These are phyloP conservation scores for Lytechinus pictus DNA, from an alignment of 35 echinoderm and acorn worm species.

Conservation along the genomic window DNA sequence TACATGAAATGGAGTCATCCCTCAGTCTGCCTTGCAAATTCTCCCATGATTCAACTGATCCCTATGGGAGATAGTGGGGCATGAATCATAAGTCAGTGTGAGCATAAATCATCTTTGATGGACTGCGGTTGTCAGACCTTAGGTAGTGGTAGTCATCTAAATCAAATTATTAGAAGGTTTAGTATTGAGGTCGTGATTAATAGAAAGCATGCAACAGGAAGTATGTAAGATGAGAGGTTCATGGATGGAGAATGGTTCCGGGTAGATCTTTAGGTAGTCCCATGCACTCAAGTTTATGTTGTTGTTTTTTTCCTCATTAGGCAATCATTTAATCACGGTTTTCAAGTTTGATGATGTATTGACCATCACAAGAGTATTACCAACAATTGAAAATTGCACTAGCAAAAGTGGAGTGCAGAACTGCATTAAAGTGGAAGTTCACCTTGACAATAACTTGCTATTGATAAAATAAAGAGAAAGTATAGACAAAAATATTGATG, in stretches of 20 bases:
- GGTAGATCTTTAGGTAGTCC: neutral
- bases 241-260: neutral
- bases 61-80: neutral
- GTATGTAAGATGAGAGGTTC: neutral
- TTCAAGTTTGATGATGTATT: too few relatives aligned
- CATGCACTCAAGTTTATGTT: too few relatives aligned
- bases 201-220: neutral
- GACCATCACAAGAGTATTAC: too few relatives aligned
- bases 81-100: neutral
- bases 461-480: too few relatives aligned
- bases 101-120: neutral
- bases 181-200: neutral
- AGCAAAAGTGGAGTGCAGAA: too few relatives aligned
- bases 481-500: too few relatives aligned
- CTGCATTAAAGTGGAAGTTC: too few relatives aligned
- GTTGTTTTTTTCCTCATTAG: too few relatives aligned
- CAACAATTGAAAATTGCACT: too few relatives aligned
- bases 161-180: neutral
- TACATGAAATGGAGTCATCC: conserved; percentile 2
- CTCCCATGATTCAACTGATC: neutral
- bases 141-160: neutral
- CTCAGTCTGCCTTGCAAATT: neutral
- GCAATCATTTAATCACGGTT: too few relatives aligned
- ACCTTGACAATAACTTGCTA: too few relatives aligned
- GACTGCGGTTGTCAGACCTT: neutral